These are phyloP conservation scores for Mystacornis crossleyi DNA, from an alignment of 2,113 vertebrate species.

Conservation along the genomic window DNA sequence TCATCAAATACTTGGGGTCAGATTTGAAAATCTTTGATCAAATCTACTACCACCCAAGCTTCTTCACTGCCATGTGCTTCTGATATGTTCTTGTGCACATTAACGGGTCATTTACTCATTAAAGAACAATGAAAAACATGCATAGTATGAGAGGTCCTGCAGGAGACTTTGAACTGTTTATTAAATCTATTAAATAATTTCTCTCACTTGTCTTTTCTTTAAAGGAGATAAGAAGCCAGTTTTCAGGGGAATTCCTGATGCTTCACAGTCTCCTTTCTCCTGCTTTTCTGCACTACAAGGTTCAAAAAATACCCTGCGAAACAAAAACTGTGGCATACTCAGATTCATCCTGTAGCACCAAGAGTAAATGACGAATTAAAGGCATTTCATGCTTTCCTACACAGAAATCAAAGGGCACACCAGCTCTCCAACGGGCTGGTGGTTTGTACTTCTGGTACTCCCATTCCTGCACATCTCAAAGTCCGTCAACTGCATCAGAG, in stretches of 20 bases:
- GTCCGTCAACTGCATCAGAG: neutral
- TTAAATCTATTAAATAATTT: conserved; percentile 70
- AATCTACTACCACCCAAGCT: conserved; percentile 67
- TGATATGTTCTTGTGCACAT: conserved; percentile 70
- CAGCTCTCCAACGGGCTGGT: accelerated
- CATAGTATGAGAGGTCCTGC: conserved; percentile 55
- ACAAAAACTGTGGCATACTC: neutral
- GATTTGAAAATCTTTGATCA: conserved; percentile 81
- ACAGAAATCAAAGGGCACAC: neutral
- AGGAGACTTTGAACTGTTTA: conserved; percentile 73
- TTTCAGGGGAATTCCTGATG: conserved; percentile 4
- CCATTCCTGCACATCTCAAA: neutral
- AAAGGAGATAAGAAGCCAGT: neutral
- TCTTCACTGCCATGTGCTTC: conserved; percentile 78
- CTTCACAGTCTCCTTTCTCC: neutral
- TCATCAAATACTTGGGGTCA: conserved; percentile 80
- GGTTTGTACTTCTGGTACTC: neutral
- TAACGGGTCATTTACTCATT: conserved; percentile 78
- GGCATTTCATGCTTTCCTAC: neutral
- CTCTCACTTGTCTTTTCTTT: conserved; percentile 36
- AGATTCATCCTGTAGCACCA: neutral
- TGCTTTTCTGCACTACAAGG: neutral
- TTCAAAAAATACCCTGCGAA: neutral
- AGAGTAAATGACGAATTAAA: neutral
- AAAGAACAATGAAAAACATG: conserved; percentile 74